These are phyloP conservation scores for Arrhopalites spinosus DNA, from an alignment of 2,888 invertebrate genomes.

Conservation along the genomic window DNA sequence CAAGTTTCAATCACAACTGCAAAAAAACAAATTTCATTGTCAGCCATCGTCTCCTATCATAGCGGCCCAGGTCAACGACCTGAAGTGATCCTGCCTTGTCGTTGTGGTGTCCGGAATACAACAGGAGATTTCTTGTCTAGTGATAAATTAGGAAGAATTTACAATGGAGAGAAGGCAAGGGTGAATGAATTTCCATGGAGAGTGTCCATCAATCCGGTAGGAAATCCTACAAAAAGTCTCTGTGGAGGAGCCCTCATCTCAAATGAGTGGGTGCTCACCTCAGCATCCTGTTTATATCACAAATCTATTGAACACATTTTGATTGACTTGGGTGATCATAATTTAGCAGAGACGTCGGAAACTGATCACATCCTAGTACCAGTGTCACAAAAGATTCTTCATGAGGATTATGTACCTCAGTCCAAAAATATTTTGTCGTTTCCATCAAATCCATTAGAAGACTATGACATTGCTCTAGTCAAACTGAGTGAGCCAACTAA, in stretches of 20 bases:
- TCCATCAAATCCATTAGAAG: neutral
- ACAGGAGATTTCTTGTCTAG: neutral
- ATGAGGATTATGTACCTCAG: conserved; percentile 13
- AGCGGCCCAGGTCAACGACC: conserved; percentile 2
- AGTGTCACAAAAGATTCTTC: neutral
- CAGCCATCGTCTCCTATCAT: neutral
- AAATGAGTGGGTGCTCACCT: conserved; percentile 5
- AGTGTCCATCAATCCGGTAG: conserved; percentile 6
- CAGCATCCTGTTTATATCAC: conserved; percentile 3
- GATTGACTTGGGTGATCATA: conserved; percentile 22
- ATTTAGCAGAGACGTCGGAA: neutral
- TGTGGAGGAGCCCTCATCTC: conserved; percentile 14
- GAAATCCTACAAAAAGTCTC: neutral
- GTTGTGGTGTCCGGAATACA: conserved; percentile 20
- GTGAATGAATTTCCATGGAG: conserved; percentile 28
- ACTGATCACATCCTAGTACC: conserved; percentile 1
- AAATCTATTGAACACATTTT: conserved; percentile 21
- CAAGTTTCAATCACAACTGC: no score
- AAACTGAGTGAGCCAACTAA: conserved; percentile 1
- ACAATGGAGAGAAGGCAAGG: conserved; percentile 3
- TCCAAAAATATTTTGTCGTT: neutral
- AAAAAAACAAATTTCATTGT: neutral
- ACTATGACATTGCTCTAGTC: conserved; percentile 21
- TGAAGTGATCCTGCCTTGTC: neutral
- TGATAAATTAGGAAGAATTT: conserved; percentile 5